Base-by-base conservation (phyloP, 1,140 invertebrate species). In the silkworm (Bombyx mori) region DNA sequence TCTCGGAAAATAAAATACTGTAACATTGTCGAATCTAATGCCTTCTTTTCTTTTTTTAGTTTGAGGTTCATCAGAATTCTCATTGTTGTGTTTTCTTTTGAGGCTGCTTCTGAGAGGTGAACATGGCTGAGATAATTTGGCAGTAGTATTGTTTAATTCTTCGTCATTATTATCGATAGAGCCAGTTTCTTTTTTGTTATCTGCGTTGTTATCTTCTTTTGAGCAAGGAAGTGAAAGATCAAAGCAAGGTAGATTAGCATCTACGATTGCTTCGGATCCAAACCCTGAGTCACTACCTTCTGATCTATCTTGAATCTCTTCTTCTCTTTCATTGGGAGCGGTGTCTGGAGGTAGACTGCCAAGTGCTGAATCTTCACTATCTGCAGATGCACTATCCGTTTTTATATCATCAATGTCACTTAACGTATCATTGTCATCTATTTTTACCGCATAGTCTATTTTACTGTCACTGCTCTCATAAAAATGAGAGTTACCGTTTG, bases 1-100 rank as follows among this genome's bases (percentile, higher is more conserved):
- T 75, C 98, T 88, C 0, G 95, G 95, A 83, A 99, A 99, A 88
- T 98, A 98, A 86, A 93, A 99, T 1, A 99, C 96, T 35, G 96
- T 97, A 1, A 99, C 97, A 66, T 92, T 93, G 68, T 97, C 94
- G 83, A 99, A 99, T 53, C 94, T 92, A 60, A 99, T 95, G 45
- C 91, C 91, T 62, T 92, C 91, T 75, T 94, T 94, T 79, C 91
- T 91, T 77, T 93, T 94, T 66, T 92, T 91, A 51, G 58, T 47
- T 49, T 68, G 66, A 53, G 69, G 74, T 65, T 69, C 73, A 43
- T 71, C 69, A 45, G 62, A 60, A 57, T 58, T 67, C 35, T 73
- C 69, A 43, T 69, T 69, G 49, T 75, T 66, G 66, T 56, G 68
- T 77, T 87, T 80, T 69, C 85, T 74, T 76, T 88, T 81, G 56